Conservation (phyloP, 2,888 invertebrate genomes). For the Rhamnusium bicolor region DNA sequence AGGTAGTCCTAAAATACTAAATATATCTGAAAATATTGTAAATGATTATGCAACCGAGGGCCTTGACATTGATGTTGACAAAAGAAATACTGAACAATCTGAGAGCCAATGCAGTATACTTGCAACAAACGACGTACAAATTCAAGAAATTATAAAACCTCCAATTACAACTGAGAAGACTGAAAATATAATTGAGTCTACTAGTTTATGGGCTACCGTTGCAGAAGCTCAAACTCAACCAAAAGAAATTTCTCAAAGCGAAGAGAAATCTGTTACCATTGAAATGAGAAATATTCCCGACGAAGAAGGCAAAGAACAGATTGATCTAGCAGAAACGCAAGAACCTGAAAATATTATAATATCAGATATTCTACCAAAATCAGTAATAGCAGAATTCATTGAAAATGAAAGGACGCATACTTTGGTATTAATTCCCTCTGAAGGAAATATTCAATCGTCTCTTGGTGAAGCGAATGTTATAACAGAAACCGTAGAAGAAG, state of each 20-base stretch:
- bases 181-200: background rate
- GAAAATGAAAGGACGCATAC: background rate
- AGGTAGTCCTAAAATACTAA: too few species aligned
- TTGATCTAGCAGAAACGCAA: background rate
- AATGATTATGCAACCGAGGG: background rate
- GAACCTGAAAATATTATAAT: background rate
- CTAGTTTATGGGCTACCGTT: background rate
- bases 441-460: background rate
- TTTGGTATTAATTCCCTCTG: background rate
- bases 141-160: background rate
- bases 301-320: too few species aligned
- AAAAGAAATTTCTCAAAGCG: background rate
- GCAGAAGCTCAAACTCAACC: background rate
- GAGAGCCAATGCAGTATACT: background rate
- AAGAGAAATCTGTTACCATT: too few species aligned
- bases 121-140: background rate
- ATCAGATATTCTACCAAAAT: background rate
- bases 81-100: background rate
- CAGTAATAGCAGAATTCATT: background rate
- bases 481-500: background rate
- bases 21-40: too few species aligned
- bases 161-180: background rate
- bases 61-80: background rate
- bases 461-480: background rate
- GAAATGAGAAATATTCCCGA: too few species aligned